Conservation (phyloP, 2,113 vertebrate species). For the Anoplopoma fimbria region DNA sequence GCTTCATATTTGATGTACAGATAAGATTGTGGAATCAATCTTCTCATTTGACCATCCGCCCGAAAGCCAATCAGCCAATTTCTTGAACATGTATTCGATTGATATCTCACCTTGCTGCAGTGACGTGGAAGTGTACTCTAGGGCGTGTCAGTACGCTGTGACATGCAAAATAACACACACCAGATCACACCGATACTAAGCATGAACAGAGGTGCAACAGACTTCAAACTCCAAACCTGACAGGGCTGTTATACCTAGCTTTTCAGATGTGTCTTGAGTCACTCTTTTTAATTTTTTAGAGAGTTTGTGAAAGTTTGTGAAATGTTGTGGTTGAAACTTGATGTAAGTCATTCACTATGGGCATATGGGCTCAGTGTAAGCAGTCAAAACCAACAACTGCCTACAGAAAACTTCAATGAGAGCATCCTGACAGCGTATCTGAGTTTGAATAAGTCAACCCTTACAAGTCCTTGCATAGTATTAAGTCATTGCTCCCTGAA, state of each 20-base stretch:
- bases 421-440: constrained; percentile 8
- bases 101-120: background rate
- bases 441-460: constrained; percentile 13
- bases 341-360: background rate
- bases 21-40: no score
- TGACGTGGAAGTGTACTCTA: background rate
- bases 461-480: constrained; percentile 49
- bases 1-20: no score
- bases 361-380: background rate
- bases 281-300: no score
- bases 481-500: constrained; percentile 58
- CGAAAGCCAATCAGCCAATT: no score
- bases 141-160: background rate
- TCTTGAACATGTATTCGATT: no score
- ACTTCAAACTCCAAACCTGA: background rate
- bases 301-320: no score
- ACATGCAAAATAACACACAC: no score
- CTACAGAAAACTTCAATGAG: constrained; percentile 29
- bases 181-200: no score
- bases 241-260: background rate
- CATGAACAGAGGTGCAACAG: no score
- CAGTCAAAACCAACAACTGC: background rate
- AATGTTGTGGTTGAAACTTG: background rate
- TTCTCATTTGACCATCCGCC: no score
- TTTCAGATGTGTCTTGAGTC: background rate